Evolutionary conservation across 2,888 invertebrate species (phyloP).

Genomic region (Bombyx huttoni): DNA sequence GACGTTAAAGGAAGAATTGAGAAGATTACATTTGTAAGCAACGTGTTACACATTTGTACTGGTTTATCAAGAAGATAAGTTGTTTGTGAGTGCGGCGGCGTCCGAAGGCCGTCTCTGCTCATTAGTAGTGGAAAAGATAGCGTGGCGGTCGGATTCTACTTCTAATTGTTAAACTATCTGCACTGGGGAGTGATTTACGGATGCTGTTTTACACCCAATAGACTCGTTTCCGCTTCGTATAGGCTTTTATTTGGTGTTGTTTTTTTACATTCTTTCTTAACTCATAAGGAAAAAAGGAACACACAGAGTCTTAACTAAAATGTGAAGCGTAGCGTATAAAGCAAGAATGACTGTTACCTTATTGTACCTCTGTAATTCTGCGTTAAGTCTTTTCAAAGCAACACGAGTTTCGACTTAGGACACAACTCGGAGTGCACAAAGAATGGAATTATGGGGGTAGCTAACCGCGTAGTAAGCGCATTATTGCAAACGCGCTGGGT

Average conservation of each 20-base stretch:
- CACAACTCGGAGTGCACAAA: slow-evolving; percentile 44
- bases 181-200: slow-evolving; percentile 36
- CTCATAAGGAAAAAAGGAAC: not conserved
- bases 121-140: slow-evolving; percentile 55
- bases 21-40: slow-evolving; percentile 44
- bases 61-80: slow-evolving; percentile 63
- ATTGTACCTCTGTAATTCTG: slow-evolving; percentile 26
- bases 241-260: not conserved
- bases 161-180: slow-evolving; percentile 58
- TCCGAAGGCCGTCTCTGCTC: slow-evolving; percentile 43
- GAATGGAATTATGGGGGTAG: slow-evolving; percentile 58
- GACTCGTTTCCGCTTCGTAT: slow-evolving; percentile 6
- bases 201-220: slow-evolving; percentile 23
- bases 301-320: not conserved
- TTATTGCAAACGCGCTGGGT: slow-evolving; percentile 49
- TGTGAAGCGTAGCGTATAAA: slow-evolving; percentile 2
- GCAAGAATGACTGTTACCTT: slow-evolving; percentile 26
- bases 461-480: slow-evolving; percentile 55
- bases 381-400: slow-evolving; percentile 29
- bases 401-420: slow-evolving; percentile 61
- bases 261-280: not conserved
- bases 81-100: slow-evolving; percentile 36
- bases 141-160: slow-evolving; percentile 36
- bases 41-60: slow-evolving; percentile 62
- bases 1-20: slow-evolving; percentile 51